phyloP scores from a whole-genome alignment of 2,113 vertebrate genomes.

The Pseudopodoces humilis region DNA sequence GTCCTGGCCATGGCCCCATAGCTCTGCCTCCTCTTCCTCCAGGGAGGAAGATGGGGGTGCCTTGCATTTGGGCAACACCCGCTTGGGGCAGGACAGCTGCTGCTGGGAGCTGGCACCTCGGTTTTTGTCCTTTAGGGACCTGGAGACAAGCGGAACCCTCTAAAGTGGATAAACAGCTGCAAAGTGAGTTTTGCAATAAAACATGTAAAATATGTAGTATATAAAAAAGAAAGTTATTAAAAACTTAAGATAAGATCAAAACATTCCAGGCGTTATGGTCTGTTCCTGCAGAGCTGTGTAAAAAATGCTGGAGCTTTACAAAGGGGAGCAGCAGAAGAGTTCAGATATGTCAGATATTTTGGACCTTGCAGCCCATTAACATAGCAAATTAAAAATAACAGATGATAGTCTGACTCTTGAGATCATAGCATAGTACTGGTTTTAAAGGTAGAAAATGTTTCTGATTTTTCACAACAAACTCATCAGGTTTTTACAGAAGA shows the following conservation, averaged over 20 bases:
- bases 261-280: constrained; percentile 43
- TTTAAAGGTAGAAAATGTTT: not conserved
- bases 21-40: constrained; percentile 8
- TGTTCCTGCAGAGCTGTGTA: constrained; percentile 28
- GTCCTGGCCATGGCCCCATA: not conserved
- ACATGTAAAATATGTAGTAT: constrained; percentile 53
- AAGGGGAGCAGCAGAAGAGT: constrained; percentile 29
- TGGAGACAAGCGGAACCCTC: not conserved
- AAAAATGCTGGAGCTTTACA: constrained; percentile 44
- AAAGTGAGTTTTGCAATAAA: constrained; percentile 51
- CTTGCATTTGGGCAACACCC: not conserved
- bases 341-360: constrained; percentile 45
- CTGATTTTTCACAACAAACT: not conserved
- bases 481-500: not conserved
- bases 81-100: not conserved
- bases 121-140: not conserved
- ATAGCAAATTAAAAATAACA: constrained; percentile 37
- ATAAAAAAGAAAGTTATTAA: constrained; percentile 60
- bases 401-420: not conserved
- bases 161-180: constrained; percentile 9
- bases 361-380: constrained; percentile 22
- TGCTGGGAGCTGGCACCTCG: not conserved
- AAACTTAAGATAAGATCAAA: constrained; percentile 63
- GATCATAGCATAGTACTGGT: not conserved
- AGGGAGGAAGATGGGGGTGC: not conserved